These are phyloP conservation scores for Standfussiana lucernea DNA, from an alignment of 2,888 invertebrate genomes.

Conservation along the genomic window DNA sequence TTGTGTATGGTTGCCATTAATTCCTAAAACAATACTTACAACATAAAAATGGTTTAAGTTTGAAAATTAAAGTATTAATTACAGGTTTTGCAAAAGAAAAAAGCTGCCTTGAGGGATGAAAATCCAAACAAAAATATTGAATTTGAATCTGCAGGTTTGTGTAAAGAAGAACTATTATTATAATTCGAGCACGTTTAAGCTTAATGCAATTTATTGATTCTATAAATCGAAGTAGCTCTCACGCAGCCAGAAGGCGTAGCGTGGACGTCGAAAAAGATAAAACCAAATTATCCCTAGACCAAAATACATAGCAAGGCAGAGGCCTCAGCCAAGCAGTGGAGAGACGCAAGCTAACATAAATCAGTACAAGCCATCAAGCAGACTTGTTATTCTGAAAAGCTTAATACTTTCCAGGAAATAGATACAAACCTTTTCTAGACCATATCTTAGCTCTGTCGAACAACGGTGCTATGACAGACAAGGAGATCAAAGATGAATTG, in stretches of 20 bases:
- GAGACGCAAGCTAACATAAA: not conserved
- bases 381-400: not conserved
- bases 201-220: not conserved
- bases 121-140: not conserved
- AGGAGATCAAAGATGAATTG: slow-evolving; percentile 23
- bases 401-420: slow-evolving; percentile 16
- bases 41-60: not conserved
- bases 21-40: not conserved
- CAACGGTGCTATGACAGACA: slow-evolving; percentile 21
- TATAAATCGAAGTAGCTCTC: not conserved
- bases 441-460: slow-evolving; percentile 13
- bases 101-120: slow-evolving; percentile 1
- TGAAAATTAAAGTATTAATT: not conserved
- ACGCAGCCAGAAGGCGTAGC: not conserved
- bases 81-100: slow-evolving; percentile 33
- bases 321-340: not conserved
- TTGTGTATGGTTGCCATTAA: not conserved
- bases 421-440: slow-evolving; percentile 30
- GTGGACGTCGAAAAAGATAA: not conserved
- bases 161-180: not conserved
- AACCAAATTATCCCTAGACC: not conserved
- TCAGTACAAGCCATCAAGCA: not conserved
- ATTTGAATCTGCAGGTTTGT: not conserved
- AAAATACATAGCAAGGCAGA: not conserved
- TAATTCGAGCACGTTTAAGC: not conserved